phyloP scores from a whole-genome alignment of 1,140 invertebrate species.

The Leptonema lineaticorne region DNA sequence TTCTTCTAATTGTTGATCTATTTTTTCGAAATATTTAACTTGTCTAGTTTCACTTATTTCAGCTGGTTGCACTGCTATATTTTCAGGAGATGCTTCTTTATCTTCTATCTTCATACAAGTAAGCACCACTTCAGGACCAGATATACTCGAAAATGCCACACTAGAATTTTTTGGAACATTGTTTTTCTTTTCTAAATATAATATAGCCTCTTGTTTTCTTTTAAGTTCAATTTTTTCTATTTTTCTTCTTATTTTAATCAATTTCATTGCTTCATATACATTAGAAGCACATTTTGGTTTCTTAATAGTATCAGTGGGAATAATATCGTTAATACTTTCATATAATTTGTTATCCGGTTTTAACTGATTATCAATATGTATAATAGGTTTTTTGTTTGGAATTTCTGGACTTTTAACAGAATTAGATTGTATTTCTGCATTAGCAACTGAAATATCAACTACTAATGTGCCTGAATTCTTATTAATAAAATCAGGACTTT shows the following conservation, averaged over 20 bases:
- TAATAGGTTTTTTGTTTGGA: conserved; percentile 31
- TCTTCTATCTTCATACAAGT: conserved; percentile 43
- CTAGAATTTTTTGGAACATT: conserved; percentile 53
- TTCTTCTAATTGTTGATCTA: neutral
- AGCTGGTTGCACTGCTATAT: neutral
- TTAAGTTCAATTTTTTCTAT: conserved; percentile 60
- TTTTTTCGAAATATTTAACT: conserved; percentile 30
- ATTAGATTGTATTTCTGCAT: neutral
- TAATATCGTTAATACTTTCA: conserved; percentile 44
- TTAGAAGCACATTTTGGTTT: conserved; percentile 65
- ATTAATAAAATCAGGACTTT: neutral
- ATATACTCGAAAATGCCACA: conserved; percentile 52
- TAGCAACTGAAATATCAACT: neutral
- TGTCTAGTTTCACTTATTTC: neutral
- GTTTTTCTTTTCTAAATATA: conserved; percentile 53
- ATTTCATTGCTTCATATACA: conserved; percentile 59
- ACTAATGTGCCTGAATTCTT: neutral
- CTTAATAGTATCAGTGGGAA: conserved; percentile 50
- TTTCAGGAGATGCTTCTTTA: neutral
- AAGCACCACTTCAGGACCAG: conserved; percentile 54
- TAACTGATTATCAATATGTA: conserved; percentile 37
- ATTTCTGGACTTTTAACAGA: conserved; percentile 6
- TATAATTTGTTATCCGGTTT: conserved; percentile 21
- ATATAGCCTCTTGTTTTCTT: conserved; percentile 55
- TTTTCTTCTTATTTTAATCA: conserved; percentile 65